Evolutionary conservation across 2,113 vertebrate species (phyloP).

Genomic region (Protobothrops flavoviridis): DNA sequence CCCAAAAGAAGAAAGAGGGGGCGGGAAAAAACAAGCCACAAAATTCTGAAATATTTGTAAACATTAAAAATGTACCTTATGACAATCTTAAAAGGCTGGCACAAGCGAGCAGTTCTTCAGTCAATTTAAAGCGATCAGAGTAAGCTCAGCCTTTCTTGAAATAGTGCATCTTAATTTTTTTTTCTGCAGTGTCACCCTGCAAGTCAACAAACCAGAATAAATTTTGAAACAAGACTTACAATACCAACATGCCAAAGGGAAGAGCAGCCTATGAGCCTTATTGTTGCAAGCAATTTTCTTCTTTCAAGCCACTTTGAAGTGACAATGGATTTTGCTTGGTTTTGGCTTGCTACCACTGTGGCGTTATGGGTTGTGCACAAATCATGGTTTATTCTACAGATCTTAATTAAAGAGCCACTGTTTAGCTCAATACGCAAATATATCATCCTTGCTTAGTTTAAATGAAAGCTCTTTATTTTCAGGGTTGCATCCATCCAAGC

Average conservation of each 20-base stretch:
- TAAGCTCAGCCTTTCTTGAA: not conserved
- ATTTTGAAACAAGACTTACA: not conserved
- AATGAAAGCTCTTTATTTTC: not conserved
- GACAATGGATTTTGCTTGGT: not conserved
- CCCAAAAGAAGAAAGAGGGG: too few species aligned
- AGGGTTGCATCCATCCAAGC: not conserved
- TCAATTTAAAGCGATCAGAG: not conserved
- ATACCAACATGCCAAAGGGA: not conserved
- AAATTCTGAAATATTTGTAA: not conserved
- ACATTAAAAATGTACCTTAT: not conserved
- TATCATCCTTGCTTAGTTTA: not conserved
- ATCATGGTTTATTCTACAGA: not conserved
- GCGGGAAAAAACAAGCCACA: not conserved
- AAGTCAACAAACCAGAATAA: not conserved
- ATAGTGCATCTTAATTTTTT: not conserved
- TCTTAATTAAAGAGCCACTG: not conserved
- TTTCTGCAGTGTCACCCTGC: not conserved
- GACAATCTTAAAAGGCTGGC: not conserved
- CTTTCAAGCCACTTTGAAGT: not conserved
- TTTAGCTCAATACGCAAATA: not conserved
- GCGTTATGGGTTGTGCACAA: not conserved
- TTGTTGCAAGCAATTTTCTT: not conserved
- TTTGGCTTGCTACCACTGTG: not conserved
- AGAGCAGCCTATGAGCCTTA: not conserved
- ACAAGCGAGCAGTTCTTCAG: not conserved